Conservation (phyloP, 2,113 vertebrate genomes). For the Sclerurus mexicanus region DNA sequence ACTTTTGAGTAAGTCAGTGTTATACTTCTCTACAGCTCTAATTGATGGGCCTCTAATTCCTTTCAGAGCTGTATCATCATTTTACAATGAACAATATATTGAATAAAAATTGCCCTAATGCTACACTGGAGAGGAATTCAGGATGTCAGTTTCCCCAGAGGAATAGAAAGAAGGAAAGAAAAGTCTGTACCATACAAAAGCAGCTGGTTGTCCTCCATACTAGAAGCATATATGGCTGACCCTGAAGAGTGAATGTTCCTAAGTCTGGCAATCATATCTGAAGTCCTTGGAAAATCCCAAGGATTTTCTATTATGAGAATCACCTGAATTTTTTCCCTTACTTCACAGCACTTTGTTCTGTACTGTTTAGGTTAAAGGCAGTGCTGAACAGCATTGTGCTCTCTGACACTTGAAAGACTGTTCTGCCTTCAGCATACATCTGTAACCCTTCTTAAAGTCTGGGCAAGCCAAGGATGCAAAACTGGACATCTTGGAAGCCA, state of each 20-base stretch:
- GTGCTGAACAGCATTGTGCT: not conserved
- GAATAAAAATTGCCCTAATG: not conserved
- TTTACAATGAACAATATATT: not conserved
- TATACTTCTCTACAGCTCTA: not conserved
- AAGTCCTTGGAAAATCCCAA: not conserved
- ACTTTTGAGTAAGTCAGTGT: not conserved
- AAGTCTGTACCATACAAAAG: not conserved
- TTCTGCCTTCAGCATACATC: not conserved
- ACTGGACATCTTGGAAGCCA: not conserved
- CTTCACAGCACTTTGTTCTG: not conserved
- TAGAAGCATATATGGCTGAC: not conserved
- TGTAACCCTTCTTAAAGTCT: constrained; percentile 4
- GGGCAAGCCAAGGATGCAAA: not conserved
- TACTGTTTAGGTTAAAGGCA: not conserved
- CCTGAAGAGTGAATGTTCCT: not conserved
- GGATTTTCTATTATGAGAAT: not conserved
- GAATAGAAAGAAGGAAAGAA: not conserved
- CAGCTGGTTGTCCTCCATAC: not conserved
- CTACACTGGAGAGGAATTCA: not conserved
- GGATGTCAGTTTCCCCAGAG: not conserved
- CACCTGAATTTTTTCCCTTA: not conserved
- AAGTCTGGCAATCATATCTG: not conserved
- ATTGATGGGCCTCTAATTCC: not conserved
- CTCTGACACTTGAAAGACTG: not conserved
- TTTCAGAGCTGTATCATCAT: not conserved